Evolutionary conservation across 2,797 vertebrate genomes (phyloP).

Genomic region (Enteromius unitaeniatus): DNA sequence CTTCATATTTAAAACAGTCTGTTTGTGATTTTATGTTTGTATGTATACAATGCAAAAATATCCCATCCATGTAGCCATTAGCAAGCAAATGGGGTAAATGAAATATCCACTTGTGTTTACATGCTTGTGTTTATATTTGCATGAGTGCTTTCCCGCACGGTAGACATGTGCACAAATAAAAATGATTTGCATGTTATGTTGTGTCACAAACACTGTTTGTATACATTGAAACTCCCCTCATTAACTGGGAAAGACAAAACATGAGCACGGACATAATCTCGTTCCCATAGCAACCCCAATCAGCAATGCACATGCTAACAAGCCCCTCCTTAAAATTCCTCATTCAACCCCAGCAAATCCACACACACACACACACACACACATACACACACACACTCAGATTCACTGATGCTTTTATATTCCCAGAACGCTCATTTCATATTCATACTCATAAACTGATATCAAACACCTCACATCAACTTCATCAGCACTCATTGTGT

Average conservation of each 20-base stretch:
- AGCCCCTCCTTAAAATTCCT: slow-evolving; percentile 65
- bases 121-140: slow-evolving; percentile 3
- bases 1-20: neutral
- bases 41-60: neutral
- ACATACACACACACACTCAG: neutral
- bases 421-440: neutral
- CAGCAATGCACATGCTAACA: slow-evolving; percentile 66
- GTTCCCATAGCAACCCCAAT: slow-evolving; percentile 79
- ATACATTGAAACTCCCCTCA: slow-evolving; percentile 13
- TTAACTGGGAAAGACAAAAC: slow-evolving; percentile 42
- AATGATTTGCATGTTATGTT: slow-evolving; percentile 29
- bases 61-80: neutral
- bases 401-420: slow-evolving; percentile 10
- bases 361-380: neutral
- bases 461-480: neutral
- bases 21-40: neutral
- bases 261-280: slow-evolving; percentile 55
- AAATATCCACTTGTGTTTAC: slow-evolving; percentile 22
- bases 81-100: neutral
- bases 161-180: slow-evolving; percentile 5
- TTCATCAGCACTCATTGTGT: neutral
- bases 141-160: slow-evolving; percentile 9
- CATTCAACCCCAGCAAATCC: slow-evolving; percentile 6
- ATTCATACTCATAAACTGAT: neutral
- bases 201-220: slow-evolving; percentile 4